phyloP scores from a whole-genome alignment of 2,113 vertebrate genomes.

The Canis aureus region DNA sequence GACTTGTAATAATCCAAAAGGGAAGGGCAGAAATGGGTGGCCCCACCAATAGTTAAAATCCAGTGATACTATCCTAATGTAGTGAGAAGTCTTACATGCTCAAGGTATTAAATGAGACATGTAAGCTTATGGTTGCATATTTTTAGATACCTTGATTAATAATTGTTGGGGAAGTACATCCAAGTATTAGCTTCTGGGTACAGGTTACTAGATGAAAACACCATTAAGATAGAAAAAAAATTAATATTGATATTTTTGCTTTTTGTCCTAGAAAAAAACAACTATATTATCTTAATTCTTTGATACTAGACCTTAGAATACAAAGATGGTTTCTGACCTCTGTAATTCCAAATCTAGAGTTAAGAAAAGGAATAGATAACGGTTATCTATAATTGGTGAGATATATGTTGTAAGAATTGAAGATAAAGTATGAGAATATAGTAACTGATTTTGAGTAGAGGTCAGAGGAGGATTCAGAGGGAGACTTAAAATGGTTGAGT shows the following conservation, averaged over 20 bases:
- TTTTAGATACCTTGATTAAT: constrained; percentile 24
- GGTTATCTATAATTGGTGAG: constrained; percentile 2
- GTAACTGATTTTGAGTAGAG: neutral
- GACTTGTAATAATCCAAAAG: constrained; percentile 25
- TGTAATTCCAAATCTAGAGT: constrained; percentile 23
- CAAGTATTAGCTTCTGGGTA: neutral
- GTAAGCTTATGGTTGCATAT: neutral
- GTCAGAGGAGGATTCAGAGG: neutral
- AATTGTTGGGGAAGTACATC: neutral
- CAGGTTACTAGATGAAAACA: constrained; percentile 12
- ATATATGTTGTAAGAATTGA: neutral
- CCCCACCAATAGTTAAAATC: constrained; percentile 18
- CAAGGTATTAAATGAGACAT: neutral
- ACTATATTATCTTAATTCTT: constrained; percentile 39
- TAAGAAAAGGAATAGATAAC: constrained; percentile 47
- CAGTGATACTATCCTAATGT: neutral
- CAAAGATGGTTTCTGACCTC: constrained; percentile 35
- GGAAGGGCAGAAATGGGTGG: neutral
- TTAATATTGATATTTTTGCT: neutral
- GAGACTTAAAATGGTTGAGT: neutral
- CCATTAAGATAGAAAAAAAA: neutral
- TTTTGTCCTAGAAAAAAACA: neutral
- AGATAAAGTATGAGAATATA: neutral
- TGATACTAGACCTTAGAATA: neutral
- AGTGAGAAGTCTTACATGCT: constrained; percentile 11